Evolutionary conservation across 2,797 vertebrate genomes (phyloP).

Genomic region (Garrulus glandarius): DNA sequence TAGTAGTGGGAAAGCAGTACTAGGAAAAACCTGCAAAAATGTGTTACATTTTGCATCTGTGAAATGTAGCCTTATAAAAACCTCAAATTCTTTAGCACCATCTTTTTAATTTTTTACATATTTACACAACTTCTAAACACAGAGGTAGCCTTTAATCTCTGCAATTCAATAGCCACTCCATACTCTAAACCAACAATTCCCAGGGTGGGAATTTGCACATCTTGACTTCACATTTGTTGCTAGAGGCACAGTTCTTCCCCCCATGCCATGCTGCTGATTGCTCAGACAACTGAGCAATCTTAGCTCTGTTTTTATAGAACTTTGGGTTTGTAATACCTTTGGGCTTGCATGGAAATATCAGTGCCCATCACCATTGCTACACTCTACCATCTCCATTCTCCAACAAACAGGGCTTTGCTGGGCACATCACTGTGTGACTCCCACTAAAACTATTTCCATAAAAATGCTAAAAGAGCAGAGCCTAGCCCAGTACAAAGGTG

Average conservation of each 20-base stretch:
- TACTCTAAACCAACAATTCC: background rate
- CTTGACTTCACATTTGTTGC: background rate
- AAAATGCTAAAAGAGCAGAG: background rate
- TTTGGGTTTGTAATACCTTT: background rate
- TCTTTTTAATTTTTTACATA: background rate
- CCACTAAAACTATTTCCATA: background rate
- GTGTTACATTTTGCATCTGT: fast-evolving
- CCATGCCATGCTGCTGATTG: background rate
- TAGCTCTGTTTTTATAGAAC: background rate
- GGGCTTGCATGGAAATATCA: background rate
- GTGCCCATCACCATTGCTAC: background rate
- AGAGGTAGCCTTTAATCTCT: background rate
- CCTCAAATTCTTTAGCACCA: fast-evolving
- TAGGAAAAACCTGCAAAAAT: background rate
- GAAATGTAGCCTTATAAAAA: background rate
- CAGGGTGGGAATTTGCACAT: background rate
- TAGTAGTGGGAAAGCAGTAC: background rate
- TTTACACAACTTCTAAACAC: background rate
- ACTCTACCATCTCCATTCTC: background rate
- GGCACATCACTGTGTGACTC: background rate
- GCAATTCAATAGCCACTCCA: background rate
- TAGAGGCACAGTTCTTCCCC: background rate
- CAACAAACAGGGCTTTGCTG: background rate
- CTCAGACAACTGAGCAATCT: background rate
- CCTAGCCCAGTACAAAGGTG: background rate